Evolutionary conservation across 1,140 invertebrate genomes (phyloP), one percentile per base, ranked within the genome.

Genomic region (Ceratitis capitata): DNA sequence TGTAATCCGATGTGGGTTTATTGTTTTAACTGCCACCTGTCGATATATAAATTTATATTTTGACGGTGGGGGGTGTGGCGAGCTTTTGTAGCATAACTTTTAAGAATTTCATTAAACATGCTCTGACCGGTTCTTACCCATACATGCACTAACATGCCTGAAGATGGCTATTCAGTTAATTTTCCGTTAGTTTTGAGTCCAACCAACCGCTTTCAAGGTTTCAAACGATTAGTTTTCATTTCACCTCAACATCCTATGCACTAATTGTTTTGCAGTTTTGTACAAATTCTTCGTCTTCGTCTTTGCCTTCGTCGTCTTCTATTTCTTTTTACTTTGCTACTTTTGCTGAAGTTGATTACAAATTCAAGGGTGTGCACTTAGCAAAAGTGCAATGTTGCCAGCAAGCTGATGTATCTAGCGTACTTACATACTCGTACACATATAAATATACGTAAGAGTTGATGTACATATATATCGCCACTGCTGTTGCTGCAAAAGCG

Each of bases 231-330:
- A n/a, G 39, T 78, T 69, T 78, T 6, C 2, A 26, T 78, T 78
- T 78, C 39, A 42, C 35, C 39, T 12, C 69, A 78, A 45, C n/a
- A 39, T 78, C 69, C 3, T 23, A 23, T n/a, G 6, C 39, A 10
- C 69, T 78, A 78, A 78, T 78, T 78, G 69, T 78, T 78, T 45
- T 45, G 35, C 39, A 78, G 39, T 78, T 47, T 78, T 78, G 69
- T 19, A 10, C 29, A 26, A 78, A 45, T 78, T 78, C 39, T 35
- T 64, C 1, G 19, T 64, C n/a, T n/a, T 61, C 9, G 56, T n/a
- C n/a, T n/a, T n/a, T 14, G 26, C 26, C 9, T 14, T 61, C 10
- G 26, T n/a, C n/a, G n/a, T n/a, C n/a, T n/a, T n/a, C n/a, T n/a
- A n/a, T n/a, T 47, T 9, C 45, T 9, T 14, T 47, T 53, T 53